These are phyloP conservation scores for Pseudorhombus dupliciocellatus DNA, from an alignment of 2,113 vertebrate species.

Conservation along the genomic window DNA sequence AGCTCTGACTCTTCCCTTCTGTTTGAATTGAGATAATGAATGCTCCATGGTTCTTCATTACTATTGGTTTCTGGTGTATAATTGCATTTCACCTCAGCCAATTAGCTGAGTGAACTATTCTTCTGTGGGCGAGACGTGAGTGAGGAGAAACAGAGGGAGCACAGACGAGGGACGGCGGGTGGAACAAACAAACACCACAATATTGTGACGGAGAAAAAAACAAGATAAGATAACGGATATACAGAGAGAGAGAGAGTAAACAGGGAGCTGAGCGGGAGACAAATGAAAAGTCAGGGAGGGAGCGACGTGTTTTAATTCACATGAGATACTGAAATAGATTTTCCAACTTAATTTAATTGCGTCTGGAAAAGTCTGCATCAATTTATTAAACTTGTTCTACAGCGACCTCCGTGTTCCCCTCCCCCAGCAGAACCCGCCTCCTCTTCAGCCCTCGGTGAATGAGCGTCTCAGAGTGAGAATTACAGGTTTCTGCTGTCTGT, in stretches of 20 bases:
- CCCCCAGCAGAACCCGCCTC: neutral
- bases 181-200: slow-evolving; percentile 28
- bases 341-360: slow-evolving; percentile 73
- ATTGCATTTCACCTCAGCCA: slow-evolving; percentile 65
- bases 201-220: slow-evolving; percentile 22
- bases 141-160: slow-evolving; percentile 12
- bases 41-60: slow-evolving; percentile 45
- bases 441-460: neutral
- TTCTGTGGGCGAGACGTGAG: slow-evolving; percentile 12
- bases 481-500: slow-evolving; percentile 30
- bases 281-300: slow-evolving; percentile 43
- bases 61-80: slow-evolving; percentile 57
- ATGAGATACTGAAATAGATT: slow-evolving; percentile 73
- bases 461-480: slow-evolving; percentile 49
- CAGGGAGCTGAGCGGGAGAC: slow-evolving; percentile 35
- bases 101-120: slow-evolving; percentile 43
- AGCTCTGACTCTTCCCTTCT: slow-evolving; percentile 33
- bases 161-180: slow-evolving; percentile 25
- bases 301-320: slow-evolving; percentile 64
- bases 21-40: slow-evolving; percentile 64
- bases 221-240: neutral
- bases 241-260: slow-evolving; percentile 10
- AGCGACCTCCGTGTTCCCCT: slow-evolving; percentile 56
- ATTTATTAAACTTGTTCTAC: slow-evolving; percentile 68
- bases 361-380: slow-evolving; percentile 57